Evolutionary conservation across 1,140 invertebrate genomes (phyloP).

Genomic region (Drosophila elegans): DNA sequence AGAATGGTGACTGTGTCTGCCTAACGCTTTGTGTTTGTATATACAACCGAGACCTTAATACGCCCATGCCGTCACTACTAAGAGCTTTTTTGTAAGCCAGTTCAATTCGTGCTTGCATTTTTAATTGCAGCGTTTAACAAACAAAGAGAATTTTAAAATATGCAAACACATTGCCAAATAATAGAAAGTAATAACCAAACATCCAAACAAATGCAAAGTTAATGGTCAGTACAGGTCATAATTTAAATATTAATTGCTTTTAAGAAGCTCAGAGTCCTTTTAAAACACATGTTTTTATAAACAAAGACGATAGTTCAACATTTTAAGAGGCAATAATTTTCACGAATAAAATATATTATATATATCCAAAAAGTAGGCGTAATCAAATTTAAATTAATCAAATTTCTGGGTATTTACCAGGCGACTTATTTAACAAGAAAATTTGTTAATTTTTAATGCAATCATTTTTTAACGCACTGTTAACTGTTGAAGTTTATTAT

Average conservation of each 20-base stretch:
- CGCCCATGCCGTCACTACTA: constrained; percentile 14
- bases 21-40: constrained; percentile 42
- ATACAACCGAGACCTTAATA: constrained; percentile 16
- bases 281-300: not conserved
- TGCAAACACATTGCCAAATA: constrained; percentile 56
- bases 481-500: too few relatives aligned
- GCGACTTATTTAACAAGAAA: too few relatives aligned
- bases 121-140: constrained; percentile 78
- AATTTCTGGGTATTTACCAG: too few relatives aligned
- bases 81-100: constrained; percentile 63
- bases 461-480: too few relatives aligned
- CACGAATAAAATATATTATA: too few relatives aligned
- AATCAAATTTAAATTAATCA: too few relatives aligned
- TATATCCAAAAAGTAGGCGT: too few relatives aligned
- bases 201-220: constrained; percentile 12
- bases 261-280: not conserved
- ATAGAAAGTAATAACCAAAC: constrained; percentile 60
- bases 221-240: constrained; percentile 17
- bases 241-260: not conserved
- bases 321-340: too few relatives aligned
- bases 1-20: constrained; percentile 21
- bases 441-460: too few relatives aligned
- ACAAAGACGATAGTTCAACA: not conserved
- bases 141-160: constrained; percentile 74
- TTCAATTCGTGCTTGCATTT: constrained; percentile 81